Evolutionary conservation across 1,140 invertebrate genomes (phyloP), one percentile per base, ranked within the genome.

Genomic region (Sinella curviseta): DNA sequence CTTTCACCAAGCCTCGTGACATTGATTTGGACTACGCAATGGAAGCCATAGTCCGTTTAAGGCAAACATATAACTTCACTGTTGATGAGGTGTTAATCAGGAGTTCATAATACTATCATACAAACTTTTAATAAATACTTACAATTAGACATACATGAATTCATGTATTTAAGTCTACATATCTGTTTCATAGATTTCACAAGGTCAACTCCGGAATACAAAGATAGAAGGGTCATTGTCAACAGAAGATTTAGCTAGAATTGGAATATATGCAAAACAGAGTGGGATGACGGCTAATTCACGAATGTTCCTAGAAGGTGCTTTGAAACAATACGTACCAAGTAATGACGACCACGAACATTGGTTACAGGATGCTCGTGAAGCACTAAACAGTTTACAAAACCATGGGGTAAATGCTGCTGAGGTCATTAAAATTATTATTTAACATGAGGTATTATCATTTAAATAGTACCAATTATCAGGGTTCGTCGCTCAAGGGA

Each of bases 31-130:
- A 48, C n/a, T 35, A 60, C 26, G 74, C 74, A 0, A 34, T 48
- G 17, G 12, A 17, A 28, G 60, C 35, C 14, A 20, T 76, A 17
- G 67, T 76, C 8, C 55, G 74, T 57, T 17, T 76, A 12, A 57
- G 75, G 28, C 74, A 79, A 48, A 79, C 65, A n/a, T 79, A 79
- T 4, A 48, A 79, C 30, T 17, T 79, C 12, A 2, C 8, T 12
- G 48, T 79, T n/a, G 60, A 76, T 34, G 26, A 70, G 12, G 74
- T 79, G 36, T 24, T 14, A 39, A 60, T 60, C 57, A 60, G 24
- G 24, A 60, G 4, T 17, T 48, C 39, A 48, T n/a, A 48, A 48
- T 48, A 48, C 39, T n/a, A n/a, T n/a, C n/a, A n/a, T n/a, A n/a
- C n/a, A n/a, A n/a, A n/a, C n/a, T n/a, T n/a, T n/a, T n/a, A n/a